Base-by-base conservation (phyloP, 2,888 invertebrate species). In the Erebia aethiops region DNA sequence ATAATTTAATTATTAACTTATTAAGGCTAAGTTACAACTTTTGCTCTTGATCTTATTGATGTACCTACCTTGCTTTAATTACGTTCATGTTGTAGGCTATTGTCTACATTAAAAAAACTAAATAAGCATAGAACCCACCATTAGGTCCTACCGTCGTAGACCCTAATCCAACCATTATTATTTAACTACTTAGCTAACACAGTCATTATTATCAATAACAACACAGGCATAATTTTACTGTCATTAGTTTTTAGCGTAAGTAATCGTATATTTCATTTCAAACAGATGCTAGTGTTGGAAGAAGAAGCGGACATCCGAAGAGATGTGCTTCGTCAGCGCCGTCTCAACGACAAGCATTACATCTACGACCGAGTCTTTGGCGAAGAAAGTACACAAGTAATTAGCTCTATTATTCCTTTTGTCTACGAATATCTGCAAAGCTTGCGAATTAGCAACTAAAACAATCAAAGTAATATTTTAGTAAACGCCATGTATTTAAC, bases 341-440 rank as follows among this genome's bases (percentile, higher is more conserved):
- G 95, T 71, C 91, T 93, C 67, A 94, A 95, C 21, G 98, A 98
- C 75, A 96, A 97, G 76, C 97, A 98, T 84, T 98, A 98, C 88
- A 95, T 96, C 3, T 99, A 98, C 86, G 99, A 99, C 85, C 94
- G 96, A 67, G 98, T 98, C 10, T 98, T 99, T 84, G 97, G 96
- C 66, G 98, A 98, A 84, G 95, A 96, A 75, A 96, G 98, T 26
- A 95, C 96, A 0, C 98, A 98, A 95, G 98, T 97, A 88, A 54
- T 57, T 61, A 18, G 10, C 41, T 60, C n/a, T 60, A 16, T 43
- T 16, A 35, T 57, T 26, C 26, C 0, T 52, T 52, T 14, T 16
- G 9, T 52, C 5, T n/a, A 13, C 35, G 35, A 35, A 5, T 0
- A 5, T 35, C 35, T 35, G 7, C 35, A 1, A 26, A 7, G 35